These are phyloP conservation scores for Piprites chloris DNA, from an alignment of 2,113 vertebrate species.

Conservation along the genomic window DNA sequence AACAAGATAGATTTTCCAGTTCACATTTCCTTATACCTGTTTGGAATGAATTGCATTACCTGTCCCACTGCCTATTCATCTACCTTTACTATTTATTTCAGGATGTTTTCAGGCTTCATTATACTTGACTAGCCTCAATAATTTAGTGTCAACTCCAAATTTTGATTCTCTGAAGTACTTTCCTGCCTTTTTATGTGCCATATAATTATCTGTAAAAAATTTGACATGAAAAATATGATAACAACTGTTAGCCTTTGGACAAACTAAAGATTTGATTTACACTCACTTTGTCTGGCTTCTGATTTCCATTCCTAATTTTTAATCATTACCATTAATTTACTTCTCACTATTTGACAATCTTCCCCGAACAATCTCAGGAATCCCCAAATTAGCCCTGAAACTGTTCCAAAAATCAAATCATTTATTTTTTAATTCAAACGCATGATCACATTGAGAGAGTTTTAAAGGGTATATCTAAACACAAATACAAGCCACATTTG, in stretches of 20 bases:
- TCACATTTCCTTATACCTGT: background rate
- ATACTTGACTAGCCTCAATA: background rate
- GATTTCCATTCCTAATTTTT: background rate
- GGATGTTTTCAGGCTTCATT: slow-evolving; percentile 8
- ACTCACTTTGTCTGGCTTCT: background rate
- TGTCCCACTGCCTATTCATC: background rate
- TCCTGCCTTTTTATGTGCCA: background rate
- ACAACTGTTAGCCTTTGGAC: background rate
- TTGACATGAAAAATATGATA: background rate
- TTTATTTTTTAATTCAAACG: background rate
- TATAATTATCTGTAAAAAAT: slow-evolving; percentile 1
- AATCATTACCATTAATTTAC: background rate
- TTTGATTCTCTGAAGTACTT: background rate
- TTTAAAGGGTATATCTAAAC: background rate
- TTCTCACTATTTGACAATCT: background rate
- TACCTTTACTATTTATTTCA: slow-evolving; percentile 15
- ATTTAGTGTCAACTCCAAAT: slow-evolving; percentile 1
- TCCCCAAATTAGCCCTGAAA: background rate
- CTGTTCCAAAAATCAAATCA: background rate
- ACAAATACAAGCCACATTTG: background rate
- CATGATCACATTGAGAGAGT: background rate
- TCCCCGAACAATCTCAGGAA: background rate
- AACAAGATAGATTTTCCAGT: background rate
- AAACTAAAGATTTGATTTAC: background rate
- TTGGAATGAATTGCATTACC: background rate